A percentile compares a stretch with the other conserved stretches of the same genome.
phyloP scores from a whole-genome alignment of 2,797 vertebrate genomes.

The Spea hammondii region DNA sequence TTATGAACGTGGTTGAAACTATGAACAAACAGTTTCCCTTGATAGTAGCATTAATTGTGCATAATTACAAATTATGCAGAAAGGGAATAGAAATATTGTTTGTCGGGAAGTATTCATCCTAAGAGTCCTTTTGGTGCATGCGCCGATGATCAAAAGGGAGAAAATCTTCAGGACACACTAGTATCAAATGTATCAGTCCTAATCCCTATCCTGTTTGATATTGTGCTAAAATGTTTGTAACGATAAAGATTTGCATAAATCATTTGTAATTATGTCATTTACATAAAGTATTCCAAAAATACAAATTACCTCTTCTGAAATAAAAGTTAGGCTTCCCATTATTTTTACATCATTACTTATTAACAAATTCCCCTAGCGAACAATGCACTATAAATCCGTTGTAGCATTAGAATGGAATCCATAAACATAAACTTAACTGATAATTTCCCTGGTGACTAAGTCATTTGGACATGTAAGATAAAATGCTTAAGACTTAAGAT shows the following conservation, averaged over 20 bases:
- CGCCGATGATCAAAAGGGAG: too few relatives aligned
- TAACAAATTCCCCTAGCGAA: conserved; percentile 6
- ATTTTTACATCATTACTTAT: conserved; percentile 10
- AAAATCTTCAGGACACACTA: too few relatives aligned
- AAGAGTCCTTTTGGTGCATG: too few relatives aligned
- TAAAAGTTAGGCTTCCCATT: background rate
- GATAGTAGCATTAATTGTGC: too few relatives aligned
- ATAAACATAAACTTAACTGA: conserved; percentile 8
- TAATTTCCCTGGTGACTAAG: conserved; percentile 24
- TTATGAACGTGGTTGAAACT: too few relatives aligned
- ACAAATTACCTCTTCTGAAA: background rate
- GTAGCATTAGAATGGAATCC: background rate
- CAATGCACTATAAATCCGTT: background rate
- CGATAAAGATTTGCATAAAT: background rate
- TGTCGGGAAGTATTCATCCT: too few relatives aligned
- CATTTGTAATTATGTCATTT: background rate
- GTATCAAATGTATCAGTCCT: too few relatives aligned
- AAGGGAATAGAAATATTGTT: too few relatives aligned
- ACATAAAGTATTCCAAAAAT: conserved; percentile 11
- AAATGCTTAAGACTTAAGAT: conserved; percentile 2
- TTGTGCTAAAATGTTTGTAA: background rate
- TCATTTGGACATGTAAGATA: conserved; percentile 13
- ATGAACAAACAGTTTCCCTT: too few relatives aligned
- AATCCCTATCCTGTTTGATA: background rate
- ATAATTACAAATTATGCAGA: too few relatives aligned